Evolutionary conservation across 2,797 vertebrate species (phyloP).

Genomic region (Scarus forsteni): DNA sequence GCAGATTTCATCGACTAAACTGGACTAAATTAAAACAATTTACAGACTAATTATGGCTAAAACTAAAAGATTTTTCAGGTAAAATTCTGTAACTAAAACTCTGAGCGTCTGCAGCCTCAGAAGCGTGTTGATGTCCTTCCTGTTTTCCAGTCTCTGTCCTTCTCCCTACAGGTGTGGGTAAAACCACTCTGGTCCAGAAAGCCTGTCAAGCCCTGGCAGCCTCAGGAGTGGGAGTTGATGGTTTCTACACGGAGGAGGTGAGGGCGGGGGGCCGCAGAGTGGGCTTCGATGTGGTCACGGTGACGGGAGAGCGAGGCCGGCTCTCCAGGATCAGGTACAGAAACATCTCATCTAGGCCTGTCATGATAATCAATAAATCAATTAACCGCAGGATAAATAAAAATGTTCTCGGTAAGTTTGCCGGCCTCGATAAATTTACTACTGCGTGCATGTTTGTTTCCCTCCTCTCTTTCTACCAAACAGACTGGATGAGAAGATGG

Average conservation of each 20-base stretch:
- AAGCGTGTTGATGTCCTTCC: background rate
- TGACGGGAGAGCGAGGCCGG: conserved; percentile 88
- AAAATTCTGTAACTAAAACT: no score
- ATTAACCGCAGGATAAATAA: no score
- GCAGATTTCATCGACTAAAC: no score
- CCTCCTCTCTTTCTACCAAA: no score
- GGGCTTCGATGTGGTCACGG: conserved; percentile 96
- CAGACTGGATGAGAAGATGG: no score
- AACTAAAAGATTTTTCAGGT: no score
- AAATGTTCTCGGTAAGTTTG: no score
- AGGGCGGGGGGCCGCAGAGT: conserved; percentile 89
- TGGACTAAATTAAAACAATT: no score
- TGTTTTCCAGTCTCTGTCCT: conserved; percentile 14
- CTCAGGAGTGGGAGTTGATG: conserved; percentile 84
- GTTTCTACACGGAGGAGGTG: conserved; percentile 98
- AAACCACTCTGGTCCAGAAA: conserved; percentile 96
- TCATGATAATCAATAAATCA: no score
- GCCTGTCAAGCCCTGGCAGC: conserved; percentile 86
- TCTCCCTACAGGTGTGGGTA: conserved; percentile 89
- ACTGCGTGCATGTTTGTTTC: no score
- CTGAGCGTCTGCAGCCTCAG: background rate
- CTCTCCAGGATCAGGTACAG: conserved; percentile 93
- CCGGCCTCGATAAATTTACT: no score
- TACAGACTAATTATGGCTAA: no score
- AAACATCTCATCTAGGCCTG: conserved; percentile 10